phyloP scores from a whole-genome alignment of 2,113 vertebrate genomes.

The Xenopus tropicalis region UCB_Xtro_10.0 CM004445.2:117479501-117480000 shows the following conservation, averaged over 20 bases:
- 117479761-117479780: constrained; percentile 96
- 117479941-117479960: constrained; percentile 47
- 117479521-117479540: constrained; percentile 96
- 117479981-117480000: constrained; percentile 62
- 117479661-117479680: constrained; percentile 90
- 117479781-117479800: constrained; percentile 71
- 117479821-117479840: constrained; percentile 93
- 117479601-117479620: constrained; percentile 78
- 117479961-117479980: constrained; percentile 71
- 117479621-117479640: constrained; percentile 66
- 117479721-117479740: constrained; percentile 98
- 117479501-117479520: constrained; percentile 97
- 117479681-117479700: constrained; percentile 80
- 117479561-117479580: constrained; percentile 92
- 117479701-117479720: constrained; percentile 96
- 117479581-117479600: constrained; percentile 89
- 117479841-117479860: constrained; percentile 97
- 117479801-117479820: constrained; percentile 45
- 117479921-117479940: constrained; percentile 82
- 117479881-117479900: constrained; percentile 78
- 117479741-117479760: constrained; percentile 97
- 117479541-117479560: constrained; percentile 99
- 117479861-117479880: constrained; percentile 79
- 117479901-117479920: constrained; percentile 90
- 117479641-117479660: constrained; percentile 91